These are phyloP conservation scores for Hystrix brachyura DNA, from an alignment of 2,113 vertebrate genomes.

Conservation along the genomic window DNA sequence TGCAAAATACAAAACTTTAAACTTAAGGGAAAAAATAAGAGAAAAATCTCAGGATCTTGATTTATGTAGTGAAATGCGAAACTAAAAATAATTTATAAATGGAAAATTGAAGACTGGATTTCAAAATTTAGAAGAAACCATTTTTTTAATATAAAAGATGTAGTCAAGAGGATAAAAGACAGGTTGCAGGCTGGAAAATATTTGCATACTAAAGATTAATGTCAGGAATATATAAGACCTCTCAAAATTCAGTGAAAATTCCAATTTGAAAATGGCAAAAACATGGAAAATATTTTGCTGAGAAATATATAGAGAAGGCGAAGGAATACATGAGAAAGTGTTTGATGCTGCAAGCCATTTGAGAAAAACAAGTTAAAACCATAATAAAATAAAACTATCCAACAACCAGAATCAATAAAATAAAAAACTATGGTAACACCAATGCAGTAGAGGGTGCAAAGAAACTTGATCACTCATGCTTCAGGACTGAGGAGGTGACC, in stretches of 20 bases:
- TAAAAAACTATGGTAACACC: no score
- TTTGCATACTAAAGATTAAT: background rate
- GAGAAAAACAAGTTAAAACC: background rate
- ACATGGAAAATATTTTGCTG: background rate
- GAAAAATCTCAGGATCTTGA: background rate
- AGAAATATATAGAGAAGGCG: no score
- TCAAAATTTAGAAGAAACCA: background rate
- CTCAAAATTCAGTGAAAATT: background rate
- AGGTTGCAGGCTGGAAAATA: background rate
- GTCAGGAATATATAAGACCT: background rate
- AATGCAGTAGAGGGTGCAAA: background rate
- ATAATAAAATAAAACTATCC: background rate
- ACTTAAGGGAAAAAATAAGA: background rate
- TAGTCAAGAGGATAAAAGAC: background rate
- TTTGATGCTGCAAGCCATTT: background rate
- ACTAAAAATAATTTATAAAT: background rate
- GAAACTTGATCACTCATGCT: fast-evolving
- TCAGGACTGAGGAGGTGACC: fast-evolving
- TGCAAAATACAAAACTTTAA: background rate
- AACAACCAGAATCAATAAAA: background rate
- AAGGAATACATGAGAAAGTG: no score
- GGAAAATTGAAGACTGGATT: background rate
- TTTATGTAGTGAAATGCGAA: no score
- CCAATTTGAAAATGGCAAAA: background rate
- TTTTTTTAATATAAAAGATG: background rate